Base-by-base conservation (phyloP, 1,140 invertebrate genomes). In the Caligus rogercresseyi region DNA sequence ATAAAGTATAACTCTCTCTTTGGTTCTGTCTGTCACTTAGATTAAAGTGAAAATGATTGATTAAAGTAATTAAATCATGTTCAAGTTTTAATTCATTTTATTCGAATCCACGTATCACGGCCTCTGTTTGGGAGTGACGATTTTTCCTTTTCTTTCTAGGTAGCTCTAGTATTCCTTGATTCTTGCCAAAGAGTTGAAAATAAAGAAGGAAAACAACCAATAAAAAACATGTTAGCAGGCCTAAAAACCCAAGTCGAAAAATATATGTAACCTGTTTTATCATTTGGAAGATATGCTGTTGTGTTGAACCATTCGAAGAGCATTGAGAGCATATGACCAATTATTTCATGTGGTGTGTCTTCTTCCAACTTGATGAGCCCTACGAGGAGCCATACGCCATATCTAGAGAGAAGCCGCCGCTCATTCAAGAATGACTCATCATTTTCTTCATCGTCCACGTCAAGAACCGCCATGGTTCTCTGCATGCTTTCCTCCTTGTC, bases 341-440 rank as follows among this genome's bases (percentile, higher is more conserved):
- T 77, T 25, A 90, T 83, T 74, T 93, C 87, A 70, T 84, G 76
- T 21, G 88, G 85, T n/a, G 90, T 78, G 56, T 78, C 72, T 51
- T 84, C 78, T 64, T 82, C 84, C 18, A 89, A 89, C 11, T 85
- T 86, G 73, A 91, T 96, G 65, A 96, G 79, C 51, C 91, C 90
- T 25, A 95, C 89, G 67, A 98, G 79, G 63, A 98, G 72, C 92
- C 93, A 98, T 55, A 98, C 88, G 2, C 94, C 95, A 74, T 96
- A 98, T 65, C 86, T 80, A 24, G 52, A 63, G 63, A 98, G 77
- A 64, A 96, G 76, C 69, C 92, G 86, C 63, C 89, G 77, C 71
- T 96, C 90, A 68, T 82, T 80, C 18, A 77, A 65, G 52, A 25
- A 16, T 20, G 57, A 16, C n/a, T 60, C 57, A 43, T 60, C 57